Evolutionary conservation across 1,140 invertebrate genomes (phyloP), one percentile per base, ranked within the genome.

Genomic region (Coelopa frigida): DNA sequence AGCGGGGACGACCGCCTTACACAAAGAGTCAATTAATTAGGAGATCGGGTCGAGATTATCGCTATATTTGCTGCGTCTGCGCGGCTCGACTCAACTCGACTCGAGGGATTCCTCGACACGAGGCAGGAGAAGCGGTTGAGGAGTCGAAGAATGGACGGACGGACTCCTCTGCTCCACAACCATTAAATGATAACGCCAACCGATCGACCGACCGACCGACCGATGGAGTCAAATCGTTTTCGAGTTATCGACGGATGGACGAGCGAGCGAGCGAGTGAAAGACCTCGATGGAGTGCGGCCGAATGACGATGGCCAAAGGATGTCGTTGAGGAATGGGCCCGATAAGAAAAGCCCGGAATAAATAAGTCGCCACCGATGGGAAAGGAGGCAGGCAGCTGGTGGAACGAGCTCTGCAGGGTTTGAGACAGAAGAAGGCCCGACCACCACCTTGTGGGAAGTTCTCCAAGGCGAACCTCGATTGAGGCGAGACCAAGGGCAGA

Each of bases 11-110:
- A n/a, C n/a, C n/a, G n/a, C n/a, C n/a, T n/a, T n/a, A n/a, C 60
- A 63, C 59, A 60, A 62, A 63, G 60, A 62, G 60, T 62, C 59
- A 62, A 62, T 62, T 62, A 62, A 63, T 62, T 62, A 62, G 59
- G 62, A 63, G 59, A 62, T 62, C 55, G 54, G 58, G 56, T 45
- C 57, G 56, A 49, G 59, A 62, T 63, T 62, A 58, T 58, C 48
- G 60, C 59, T 60, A 56, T 62, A 62, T 62, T 59, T 59, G 7
- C 14, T 14, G 27, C 27, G 14, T 29, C 27, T 8, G 27, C 8
- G 27, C 27, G 14, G 27, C 8, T 10, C 27, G 27, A 29, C 8
- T 10, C 8, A 29, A 14, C 27, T 14, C 8, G 14, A 29, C 27
- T 10, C 14, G 27, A 8, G 14, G 27, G 27, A 29, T 14, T 8